These are phyloP conservation scores for Connochaetes taurinus DNA, from an alignment of 2,113 vertebrate genomes.

Conservation along the genomic window DNA sequence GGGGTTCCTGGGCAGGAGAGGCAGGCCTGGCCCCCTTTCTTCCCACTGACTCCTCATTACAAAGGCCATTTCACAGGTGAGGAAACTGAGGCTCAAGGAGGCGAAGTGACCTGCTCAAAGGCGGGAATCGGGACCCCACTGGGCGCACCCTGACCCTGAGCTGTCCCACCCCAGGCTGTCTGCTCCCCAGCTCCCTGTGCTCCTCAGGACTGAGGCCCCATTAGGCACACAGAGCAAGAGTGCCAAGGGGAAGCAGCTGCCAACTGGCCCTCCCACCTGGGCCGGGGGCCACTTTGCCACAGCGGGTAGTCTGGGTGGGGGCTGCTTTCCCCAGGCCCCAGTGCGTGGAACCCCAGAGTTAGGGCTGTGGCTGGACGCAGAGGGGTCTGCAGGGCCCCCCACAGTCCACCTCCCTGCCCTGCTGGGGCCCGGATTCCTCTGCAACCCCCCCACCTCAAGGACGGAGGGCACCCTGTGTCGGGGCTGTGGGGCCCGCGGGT, in stretches of 20 bases:
- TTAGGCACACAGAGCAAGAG: fast-evolving
- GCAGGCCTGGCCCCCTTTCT: not conserved
- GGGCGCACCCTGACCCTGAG: not conserved
- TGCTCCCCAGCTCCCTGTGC: fast-evolving
- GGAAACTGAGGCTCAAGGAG: not conserved
- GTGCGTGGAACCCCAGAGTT: too few species aligned
- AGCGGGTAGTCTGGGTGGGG: fast-evolving
- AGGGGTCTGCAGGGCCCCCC: fast-evolving
- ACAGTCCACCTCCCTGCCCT: fast-evolving
- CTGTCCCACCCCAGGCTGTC: not conserved
- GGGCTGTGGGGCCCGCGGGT: fast-evolving
- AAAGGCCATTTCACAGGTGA: not conserved
- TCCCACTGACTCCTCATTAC: fast-evolving
- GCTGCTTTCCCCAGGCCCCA: fast-evolving
- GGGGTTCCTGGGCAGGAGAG: too few species aligned
- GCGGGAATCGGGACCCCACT: not conserved
- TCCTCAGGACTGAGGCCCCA: fast-evolving
- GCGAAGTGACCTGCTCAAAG: not conserved
- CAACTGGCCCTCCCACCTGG: fast-evolving
- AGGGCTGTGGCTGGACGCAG: not conserved
- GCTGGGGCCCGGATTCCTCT: fast-evolving
- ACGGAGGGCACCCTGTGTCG: fast-evolving
- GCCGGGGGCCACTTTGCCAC: not conserved
- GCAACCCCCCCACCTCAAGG: not conserved
- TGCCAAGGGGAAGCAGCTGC: not conserved